These are phyloP conservation scores for Phaethon lepturus DNA, from an alignment of 2,113 vertebrate genomes.

Conservation along the genomic window DNA sequence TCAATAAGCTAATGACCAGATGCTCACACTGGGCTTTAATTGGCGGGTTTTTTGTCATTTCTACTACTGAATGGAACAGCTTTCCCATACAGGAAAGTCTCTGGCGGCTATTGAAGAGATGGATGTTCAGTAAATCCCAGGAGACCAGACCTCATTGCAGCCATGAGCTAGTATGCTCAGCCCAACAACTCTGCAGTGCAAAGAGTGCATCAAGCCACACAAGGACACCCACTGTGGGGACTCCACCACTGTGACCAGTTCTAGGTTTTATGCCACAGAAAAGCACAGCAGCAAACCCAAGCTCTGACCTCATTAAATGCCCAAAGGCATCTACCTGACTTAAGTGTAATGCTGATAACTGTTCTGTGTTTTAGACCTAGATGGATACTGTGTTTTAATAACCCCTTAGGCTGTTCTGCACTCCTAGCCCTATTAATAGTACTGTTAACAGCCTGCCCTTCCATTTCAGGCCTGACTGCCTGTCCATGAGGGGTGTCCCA, in stretches of 20 bases:
- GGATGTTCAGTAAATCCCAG: not conserved
- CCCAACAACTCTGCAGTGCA: not conserved
- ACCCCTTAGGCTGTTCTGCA: not conserved
- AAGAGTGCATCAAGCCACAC: not conserved
- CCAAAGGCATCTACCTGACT: not conserved
- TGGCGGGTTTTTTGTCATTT: not conserved
- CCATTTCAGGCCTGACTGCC: not conserved
- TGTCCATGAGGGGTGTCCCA: not conserved
- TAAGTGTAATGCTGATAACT: not conserved
- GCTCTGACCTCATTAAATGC: not conserved
- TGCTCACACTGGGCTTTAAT: not conserved
- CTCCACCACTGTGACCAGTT: not conserved
- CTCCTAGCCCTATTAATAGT: not conserved
- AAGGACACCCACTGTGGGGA: not conserved
- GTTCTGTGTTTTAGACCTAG: not conserved
- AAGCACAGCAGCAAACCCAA: not conserved
- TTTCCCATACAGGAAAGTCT: not conserved
- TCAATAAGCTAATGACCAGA: not conserved
- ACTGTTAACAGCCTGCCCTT: slow-evolving; percentile 2
- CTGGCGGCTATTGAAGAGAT: not conserved
- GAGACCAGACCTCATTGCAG: not conserved
- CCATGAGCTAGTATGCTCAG: not conserved
- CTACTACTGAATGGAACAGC: not conserved
- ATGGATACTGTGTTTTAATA: not conserved
- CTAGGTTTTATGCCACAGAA: not conserved